Evolutionary conservation across 2,113 vertebrate species (phyloP).

Genomic region (Echinops telfairi): DNA sequence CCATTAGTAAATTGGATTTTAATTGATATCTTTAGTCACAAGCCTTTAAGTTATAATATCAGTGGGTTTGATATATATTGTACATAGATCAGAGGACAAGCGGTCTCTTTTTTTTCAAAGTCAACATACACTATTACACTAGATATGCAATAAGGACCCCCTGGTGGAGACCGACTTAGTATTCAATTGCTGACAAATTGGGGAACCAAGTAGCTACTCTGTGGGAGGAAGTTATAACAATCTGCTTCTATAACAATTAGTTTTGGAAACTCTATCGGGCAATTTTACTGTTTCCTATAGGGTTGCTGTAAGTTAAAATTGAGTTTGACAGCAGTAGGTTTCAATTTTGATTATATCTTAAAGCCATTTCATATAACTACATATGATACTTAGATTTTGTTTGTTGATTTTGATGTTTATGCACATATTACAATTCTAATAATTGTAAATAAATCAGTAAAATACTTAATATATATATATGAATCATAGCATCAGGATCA

Average conservation of each 20-base stretch:
- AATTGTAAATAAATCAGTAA: background rate
- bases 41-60: background rate
- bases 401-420: background rate
- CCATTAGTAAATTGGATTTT: conserved; percentile 8
- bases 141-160: background rate
- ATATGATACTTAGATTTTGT: background rate
- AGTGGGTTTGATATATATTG: background rate
- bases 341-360: background rate
- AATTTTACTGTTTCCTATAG: background rate
- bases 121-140: background rate
- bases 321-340: background rate
- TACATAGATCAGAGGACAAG: background rate
- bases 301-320: background rate
- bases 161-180: background rate
- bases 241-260: background rate
- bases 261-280: background rate
- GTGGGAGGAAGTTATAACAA: background rate
- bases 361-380: background rate
- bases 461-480: background rate
- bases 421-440: background rate
- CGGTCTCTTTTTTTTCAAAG: background rate
- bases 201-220: background rate
- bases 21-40: background rate
- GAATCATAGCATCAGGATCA: background rate
- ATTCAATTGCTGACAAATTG: background rate